phyloP scores from a whole-genome alignment of 1,140 invertebrate genomes.

The Oreohelix idahoensis region DNA sequence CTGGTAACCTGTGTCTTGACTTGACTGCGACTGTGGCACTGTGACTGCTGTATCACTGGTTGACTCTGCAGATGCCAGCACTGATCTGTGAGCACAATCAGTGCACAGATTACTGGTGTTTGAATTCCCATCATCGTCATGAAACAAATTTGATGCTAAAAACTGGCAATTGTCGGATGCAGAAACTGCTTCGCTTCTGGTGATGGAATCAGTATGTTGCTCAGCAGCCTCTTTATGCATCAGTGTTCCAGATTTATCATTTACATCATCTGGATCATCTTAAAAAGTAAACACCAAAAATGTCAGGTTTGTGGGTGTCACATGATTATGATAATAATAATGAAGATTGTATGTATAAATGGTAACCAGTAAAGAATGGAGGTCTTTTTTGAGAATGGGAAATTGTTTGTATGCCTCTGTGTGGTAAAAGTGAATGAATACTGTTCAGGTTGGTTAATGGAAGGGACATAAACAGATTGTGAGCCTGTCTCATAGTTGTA shows the following conservation, averaged over 20 bases:
- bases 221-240: not conserved
- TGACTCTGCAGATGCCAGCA: not conserved
- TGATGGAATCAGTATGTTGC: not conserved
- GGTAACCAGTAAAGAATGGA: no score
- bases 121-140: not conserved
- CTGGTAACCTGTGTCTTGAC: conserved; percentile 39
- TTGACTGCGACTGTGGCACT: not conserved
- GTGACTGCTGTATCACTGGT: not conserved
- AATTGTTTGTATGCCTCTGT: no score
- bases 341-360: no score
- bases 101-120: not conserved
- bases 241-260: conserved; percentile 27
- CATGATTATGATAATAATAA: no score
- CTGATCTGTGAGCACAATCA: not conserved
- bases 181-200: not conserved
- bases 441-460: no score
- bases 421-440: no score
- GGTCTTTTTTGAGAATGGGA: no score
- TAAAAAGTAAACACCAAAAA: not conserved
- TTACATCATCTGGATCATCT: conserved; percentile 24
- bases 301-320: no score
- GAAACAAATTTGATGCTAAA: not conserved
- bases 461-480: no score
- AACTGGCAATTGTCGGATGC: not conserved
- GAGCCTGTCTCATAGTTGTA: no score